Base-by-base conservation (phyloP, 2,113 vertebrate species). In the Siniperca chuatsi region DNA sequence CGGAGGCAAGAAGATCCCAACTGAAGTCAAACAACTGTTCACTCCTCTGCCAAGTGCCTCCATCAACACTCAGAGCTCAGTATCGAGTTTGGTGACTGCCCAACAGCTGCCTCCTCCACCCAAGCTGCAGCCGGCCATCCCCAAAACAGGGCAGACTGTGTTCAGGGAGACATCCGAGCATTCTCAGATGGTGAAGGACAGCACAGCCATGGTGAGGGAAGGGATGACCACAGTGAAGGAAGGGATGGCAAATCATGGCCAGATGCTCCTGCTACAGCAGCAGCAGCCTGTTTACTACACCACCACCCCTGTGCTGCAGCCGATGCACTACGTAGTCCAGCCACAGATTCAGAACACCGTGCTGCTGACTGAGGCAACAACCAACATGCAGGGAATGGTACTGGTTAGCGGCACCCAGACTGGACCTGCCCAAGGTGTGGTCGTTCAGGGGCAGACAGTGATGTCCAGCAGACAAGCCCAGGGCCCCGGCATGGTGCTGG, bases 211-310 rank as follows among this genome's bases (percentile, higher is more conserved):
- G 0, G 46, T 79, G 21, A 89, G 48, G 8, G 55, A 86, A 46
- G 81, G 70, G 13, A 83, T 48, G 55, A 73, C 72, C 20, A 76
- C 54, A 21, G 23, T 84, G 44, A 55, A 69, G 3, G 5, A 46
- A 76, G 78, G 70, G 21, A 69, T 78, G 42, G 61, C 23, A 54
- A 86, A 75, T 65, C 87, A 84, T 74, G 86, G 84, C 61, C 92
- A 92, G 60, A 93, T 94, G 35, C 0, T 95, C 42, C 8, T 96
- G 29, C 8, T 94, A n/a, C 89, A 88, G 48, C 94, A 94, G 50
- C 94, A 93, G 78, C 94, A 95, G 77, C 95, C 94, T 25, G 21
- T 95, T 48, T 95, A 93, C 78, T 93, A 92, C 71, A 84, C 87
- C 75, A 84, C 93, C 2, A 48, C 85, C 11, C 93, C 93, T 6